Evolutionary conservation across 2,888 invertebrate genomes (phyloP).

Genomic region (Cephus spinipes): DNA sequence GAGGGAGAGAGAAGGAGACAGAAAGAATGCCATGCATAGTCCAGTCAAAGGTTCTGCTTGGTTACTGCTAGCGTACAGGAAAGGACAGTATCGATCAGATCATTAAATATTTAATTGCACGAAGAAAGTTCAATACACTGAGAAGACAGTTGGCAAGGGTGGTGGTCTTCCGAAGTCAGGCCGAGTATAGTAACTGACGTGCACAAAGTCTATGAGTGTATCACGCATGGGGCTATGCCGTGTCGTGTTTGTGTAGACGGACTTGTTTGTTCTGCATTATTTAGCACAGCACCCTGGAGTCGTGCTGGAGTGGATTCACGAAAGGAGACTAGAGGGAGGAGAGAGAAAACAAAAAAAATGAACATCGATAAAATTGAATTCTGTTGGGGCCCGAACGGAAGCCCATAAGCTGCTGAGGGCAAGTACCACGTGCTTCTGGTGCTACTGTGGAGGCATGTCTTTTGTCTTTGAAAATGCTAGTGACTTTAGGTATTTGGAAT

Average conservation of each 20-base stretch:
- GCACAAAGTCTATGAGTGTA: background rate
- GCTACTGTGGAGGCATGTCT: background rate
- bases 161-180: conserved; percentile 26
- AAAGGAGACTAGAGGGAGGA: background rate
- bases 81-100: conserved; percentile 46
- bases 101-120: conserved; percentile 58
- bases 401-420: background rate
- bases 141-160: conserved; percentile 14
- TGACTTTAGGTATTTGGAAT: background rate
- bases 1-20: background rate
- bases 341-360: conserved; percentile 5
- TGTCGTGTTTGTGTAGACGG: conserved; percentile 13
- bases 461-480: background rate
- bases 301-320: background rate
- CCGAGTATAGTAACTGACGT: conserved; percentile 10
- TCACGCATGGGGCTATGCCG: background rate
- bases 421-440: background rate
- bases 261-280: conserved; percentile 27
- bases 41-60: background rate
- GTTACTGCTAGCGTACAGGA: background rate
- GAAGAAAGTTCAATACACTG: conserved; percentile 59
- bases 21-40: background rate
- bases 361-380: conserved; percentile 8
- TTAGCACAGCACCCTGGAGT: conserved; percentile 19
- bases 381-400: background rate